Evolutionary conservation across 1,140 invertebrate species (phyloP).

Genomic region (Pectinophora gossypiella): DNA sequence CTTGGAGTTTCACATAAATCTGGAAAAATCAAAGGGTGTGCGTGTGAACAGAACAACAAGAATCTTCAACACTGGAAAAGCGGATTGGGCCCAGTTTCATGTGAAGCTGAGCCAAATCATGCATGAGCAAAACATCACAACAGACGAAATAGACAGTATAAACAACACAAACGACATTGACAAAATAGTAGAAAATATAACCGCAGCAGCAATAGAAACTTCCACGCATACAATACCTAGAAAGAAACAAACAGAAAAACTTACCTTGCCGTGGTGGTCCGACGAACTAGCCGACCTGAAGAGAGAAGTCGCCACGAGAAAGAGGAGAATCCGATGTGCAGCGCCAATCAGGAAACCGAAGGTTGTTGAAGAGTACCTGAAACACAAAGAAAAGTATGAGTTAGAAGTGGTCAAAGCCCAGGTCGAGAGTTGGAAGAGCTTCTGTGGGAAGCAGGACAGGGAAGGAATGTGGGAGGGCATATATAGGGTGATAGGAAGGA

Average conservation of each 20-base stretch:
- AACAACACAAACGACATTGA: background rate
- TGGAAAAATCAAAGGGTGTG: background rate
- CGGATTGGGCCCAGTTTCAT: slow-evolving; percentile 1
- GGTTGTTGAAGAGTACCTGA: no score
- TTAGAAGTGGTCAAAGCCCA: no score
- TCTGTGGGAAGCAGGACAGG: slow-evolving; percentile 5
- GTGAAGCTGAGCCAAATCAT: background rate
- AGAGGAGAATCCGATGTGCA: background rate
- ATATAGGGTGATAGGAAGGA: slow-evolving; percentile 3
- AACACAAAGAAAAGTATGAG: no score
- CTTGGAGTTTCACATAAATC: background rate
- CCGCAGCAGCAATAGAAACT: background rate
- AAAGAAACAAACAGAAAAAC: slow-evolving; percentile 2
- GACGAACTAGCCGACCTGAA: background rate
- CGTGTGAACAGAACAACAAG: background rate
- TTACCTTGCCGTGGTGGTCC: slow-evolving; percentile 9
- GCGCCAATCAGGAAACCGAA: no score
- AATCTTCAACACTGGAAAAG: slow-evolving; percentile 9
- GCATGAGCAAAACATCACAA: background rate
- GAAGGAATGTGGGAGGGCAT: background rate
- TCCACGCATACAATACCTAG: background rate
- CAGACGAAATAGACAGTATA: slow-evolving; percentile 1
- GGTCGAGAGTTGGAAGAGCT: background rate
- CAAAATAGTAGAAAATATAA: background rate
- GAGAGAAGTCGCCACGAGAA: no score